A percentile compares a stretch with the other conserved stretches of the same genome.
Evolutionary conservation across 2,888 invertebrate genomes (phyloP).

Genomic region (Patella caerulea): DNA sequence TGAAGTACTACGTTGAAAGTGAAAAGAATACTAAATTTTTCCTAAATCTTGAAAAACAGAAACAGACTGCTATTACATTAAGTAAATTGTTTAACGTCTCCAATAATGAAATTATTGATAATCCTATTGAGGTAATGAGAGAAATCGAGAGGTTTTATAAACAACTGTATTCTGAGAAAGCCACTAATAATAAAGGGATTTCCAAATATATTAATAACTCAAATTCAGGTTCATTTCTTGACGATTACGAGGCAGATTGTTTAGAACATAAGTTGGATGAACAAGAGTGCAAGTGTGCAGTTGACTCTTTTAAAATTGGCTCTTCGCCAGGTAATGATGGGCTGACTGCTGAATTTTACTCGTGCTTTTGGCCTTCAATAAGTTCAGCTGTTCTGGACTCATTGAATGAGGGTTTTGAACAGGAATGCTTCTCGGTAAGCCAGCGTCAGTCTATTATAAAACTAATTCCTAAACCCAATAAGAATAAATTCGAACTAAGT

Average conservation of each 20-base stretch:
- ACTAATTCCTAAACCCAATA: neutral
- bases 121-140: neutral
- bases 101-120: neutral
- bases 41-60: constrained; percentile 70
- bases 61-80: neutral
- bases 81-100: neutral
- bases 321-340: neutral
- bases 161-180: neutral
- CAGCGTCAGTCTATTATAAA: neutral
- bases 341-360: neutral
- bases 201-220: neutral
- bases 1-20: constrained; percentile 20
- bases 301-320: neutral
- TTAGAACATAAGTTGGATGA: neutral
- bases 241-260: neutral
- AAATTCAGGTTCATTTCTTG: neutral
- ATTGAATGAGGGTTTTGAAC: neutral
- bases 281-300: neutral
- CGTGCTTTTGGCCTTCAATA: neutral
- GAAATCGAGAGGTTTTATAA: neutral
- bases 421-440: neutral
- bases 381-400: neutral
- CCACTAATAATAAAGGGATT: neutral
- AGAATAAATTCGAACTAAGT: neutral
- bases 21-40: constrained; percentile 21